Evolutionary conservation across 2,113 vertebrate genomes (phyloP).

Genomic region (Lophotis ruficrista): DNA sequence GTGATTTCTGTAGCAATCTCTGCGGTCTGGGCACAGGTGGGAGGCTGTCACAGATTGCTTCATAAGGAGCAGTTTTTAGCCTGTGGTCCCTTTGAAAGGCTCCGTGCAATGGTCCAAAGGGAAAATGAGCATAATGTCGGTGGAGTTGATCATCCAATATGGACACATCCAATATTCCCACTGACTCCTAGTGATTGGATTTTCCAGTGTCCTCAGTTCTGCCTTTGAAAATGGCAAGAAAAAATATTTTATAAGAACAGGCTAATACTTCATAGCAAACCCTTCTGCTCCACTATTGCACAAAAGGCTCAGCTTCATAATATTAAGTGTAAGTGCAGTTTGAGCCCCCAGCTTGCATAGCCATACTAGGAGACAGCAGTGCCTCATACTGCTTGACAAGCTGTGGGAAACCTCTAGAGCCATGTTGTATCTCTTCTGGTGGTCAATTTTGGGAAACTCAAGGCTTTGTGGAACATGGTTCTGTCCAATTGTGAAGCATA

Average conservation of each 20-base stretch:
- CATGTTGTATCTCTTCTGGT: neutral
- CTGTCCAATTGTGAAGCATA: neutral
- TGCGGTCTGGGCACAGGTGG: neutral
- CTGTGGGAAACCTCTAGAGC: neutral
- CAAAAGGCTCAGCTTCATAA: neutral
- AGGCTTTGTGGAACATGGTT: neutral
- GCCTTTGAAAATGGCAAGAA: neutral
- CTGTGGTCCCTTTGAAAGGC: neutral
- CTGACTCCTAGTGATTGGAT: neutral
- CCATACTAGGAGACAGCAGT: neutral
- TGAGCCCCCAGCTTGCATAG: neutral
- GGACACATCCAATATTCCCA: neutral
- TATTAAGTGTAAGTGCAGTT: neutral
- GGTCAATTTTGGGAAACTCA: neutral
- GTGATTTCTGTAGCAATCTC: neutral
- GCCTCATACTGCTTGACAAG: neutral
- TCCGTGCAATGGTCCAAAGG: rapidly evolving
- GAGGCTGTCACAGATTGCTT: neutral
- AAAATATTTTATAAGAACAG: neutral
- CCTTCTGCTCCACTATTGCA: neutral
- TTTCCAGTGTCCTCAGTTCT: neutral
- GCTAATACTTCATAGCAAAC: neutral
- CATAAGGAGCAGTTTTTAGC: neutral
- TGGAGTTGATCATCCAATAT: neutral
- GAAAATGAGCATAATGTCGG: neutral